These are phyloP conservation scores for Rhingia campestris DNA, from an alignment of 2,888 invertebrate genomes.

Conservation along the genomic window DNA sequence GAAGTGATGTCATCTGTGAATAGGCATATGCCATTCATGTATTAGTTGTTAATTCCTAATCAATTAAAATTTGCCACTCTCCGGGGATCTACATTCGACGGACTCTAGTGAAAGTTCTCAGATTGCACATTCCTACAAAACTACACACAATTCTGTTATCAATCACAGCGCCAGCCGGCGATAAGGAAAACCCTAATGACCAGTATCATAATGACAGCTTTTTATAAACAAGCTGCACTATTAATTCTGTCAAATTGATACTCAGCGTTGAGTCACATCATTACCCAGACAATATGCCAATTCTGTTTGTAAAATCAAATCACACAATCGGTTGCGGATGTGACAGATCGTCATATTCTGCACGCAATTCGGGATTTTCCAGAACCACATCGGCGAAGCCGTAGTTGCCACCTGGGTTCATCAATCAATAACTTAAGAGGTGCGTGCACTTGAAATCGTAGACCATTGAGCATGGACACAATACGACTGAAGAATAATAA, in stretches of 20 bases:
- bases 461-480: background rate
- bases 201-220: background rate
- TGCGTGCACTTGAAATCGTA: constrained; percentile 31
- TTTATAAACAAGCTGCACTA: background rate
- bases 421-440: constrained; percentile 57
- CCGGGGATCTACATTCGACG: background rate
- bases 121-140: background rate
- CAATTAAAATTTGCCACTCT: background rate
- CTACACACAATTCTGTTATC: background rate
- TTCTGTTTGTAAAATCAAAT: constrained; percentile 43
- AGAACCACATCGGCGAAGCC: constrained; percentile 1
- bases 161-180: background rate
- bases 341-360: constrained; percentile 40
- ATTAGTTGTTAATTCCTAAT: background rate
- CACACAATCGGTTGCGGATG: constrained; percentile 52
- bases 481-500: constrained; percentile 41
- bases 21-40: background rate
- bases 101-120: background rate
- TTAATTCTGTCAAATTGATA: background rate
- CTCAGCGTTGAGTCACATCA: constrained; percentile 19
- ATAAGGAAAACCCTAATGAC: constrained; percentile 18
- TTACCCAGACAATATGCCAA: constrained; percentile 30
- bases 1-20: constrained; percentile 53
- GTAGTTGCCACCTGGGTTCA: background rate
- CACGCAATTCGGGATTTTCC: constrained; percentile 54